Percentiles rank a stretch among this genome's conserved stretches.
Conservation (phyloP, 2,797 vertebrate species). For the Semotilus atromaculatus region DNA sequence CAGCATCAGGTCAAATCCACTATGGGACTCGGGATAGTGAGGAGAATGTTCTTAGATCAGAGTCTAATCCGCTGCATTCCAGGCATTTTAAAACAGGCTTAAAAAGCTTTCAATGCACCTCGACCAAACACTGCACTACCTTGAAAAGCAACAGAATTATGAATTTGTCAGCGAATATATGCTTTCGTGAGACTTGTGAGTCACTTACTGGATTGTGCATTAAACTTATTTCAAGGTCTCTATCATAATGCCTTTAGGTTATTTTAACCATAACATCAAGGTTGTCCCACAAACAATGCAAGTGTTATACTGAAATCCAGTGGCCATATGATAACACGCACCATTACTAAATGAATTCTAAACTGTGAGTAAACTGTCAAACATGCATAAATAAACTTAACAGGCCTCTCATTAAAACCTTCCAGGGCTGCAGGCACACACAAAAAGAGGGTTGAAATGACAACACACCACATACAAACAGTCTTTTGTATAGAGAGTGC, state of each 20-base stretch:
- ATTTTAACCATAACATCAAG: neutral
- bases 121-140: neutral
- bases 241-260: neutral
- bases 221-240: neutral
- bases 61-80: conserved; percentile 43
- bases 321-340: neutral
- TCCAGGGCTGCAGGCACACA: conserved; percentile 55
- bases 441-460: conserved; percentile 52
- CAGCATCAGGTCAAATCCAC: conserved; percentile 15
- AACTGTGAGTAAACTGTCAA: conserved; percentile 26
- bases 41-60: conserved; percentile 17
- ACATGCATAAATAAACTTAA: conserved; percentile 38
- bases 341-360: conserved; percentile 39
- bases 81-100: conserved; percentile 32
- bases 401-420: conserved; percentile 61
- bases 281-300: neutral
- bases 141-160: conserved; percentile 1
- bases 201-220: neutral
- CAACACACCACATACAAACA: conserved; percentile 52
- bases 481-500: conserved; percentile 46
- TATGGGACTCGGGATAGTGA: neutral
- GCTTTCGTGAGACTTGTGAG: neutral
- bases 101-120: conserved; percentile 19
- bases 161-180: neutral
- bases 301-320: conserved; percentile 8